Evolutionary conservation across 2,797 vertebrate species (phyloP).

Genomic region (Euphonia xanthogaster): DNA sequence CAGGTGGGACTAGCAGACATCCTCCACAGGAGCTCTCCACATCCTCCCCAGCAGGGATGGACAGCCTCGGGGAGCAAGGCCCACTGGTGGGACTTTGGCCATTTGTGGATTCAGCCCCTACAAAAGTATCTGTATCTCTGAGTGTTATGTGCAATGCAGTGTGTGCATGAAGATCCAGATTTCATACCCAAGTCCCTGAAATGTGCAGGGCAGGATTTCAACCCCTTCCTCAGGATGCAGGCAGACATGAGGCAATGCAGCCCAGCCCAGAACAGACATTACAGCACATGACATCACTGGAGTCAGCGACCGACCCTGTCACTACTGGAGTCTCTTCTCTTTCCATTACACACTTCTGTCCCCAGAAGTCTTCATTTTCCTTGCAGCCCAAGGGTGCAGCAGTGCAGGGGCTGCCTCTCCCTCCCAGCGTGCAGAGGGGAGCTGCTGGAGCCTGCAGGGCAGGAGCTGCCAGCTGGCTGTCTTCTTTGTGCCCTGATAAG

Average conservation of each 20-base stretch:
- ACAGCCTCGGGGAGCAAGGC: not conserved
- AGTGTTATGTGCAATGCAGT: rapidly evolving
- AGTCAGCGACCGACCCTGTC: not conserved
- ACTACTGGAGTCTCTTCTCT: not conserved
- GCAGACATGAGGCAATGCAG: not conserved
- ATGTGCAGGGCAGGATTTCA: not conserved
- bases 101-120: not conserved
- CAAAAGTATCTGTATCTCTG: rapidly evolving
- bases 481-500: not conserved
- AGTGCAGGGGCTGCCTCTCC: not conserved
- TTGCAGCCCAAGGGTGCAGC: not conserved
- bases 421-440: rapidly evolving
- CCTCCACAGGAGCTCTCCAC: not conserved
- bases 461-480: not conserved
- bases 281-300: not conserved
- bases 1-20: not conserved
- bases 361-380: not conserved
- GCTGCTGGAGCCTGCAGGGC: not conserved
- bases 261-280: rapidly evolving
- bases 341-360: rapidly evolving
- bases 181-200: not conserved
- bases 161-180: rapidly evolving
- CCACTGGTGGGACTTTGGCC: rapidly evolving
- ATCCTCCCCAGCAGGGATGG: not conserved
- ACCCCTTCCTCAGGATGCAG: not conserved